These are phyloP conservation scores for Pyrocoelia pectoralis DNA, from an alignment of 2,888 invertebrate species.

Conservation along the genomic window DNA sequence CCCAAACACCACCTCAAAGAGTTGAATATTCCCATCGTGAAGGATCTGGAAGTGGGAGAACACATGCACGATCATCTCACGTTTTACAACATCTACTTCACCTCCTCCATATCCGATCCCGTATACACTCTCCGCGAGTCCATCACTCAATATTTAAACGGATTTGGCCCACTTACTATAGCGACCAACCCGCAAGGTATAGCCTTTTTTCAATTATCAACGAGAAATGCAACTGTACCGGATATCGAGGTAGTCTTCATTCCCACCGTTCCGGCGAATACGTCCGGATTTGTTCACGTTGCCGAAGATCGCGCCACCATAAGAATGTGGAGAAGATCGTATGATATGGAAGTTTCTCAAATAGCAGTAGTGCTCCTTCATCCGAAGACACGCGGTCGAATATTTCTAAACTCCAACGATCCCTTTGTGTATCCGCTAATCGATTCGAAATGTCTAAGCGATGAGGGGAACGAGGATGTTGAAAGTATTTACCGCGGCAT, in stretches of 20 bases:
- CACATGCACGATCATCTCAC: constrained; percentile 69
- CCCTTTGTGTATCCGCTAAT: constrained; percentile 49
- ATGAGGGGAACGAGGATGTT: constrained; percentile 72
- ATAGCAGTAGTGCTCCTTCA: constrained; percentile 42
- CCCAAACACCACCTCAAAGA: constrained; percentile 68
- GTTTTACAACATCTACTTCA: constrained; percentile 69
- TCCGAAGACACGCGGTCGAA: constrained; percentile 46
- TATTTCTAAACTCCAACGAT: constrained; percentile 45
- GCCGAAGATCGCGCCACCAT: background rate
- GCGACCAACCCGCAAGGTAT: background rate
- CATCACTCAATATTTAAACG: constrained; percentile 59
- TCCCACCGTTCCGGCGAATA: constrained; percentile 15
- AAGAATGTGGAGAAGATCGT: background rate
- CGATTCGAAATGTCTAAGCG: constrained; percentile 44
- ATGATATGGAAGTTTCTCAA: constrained; percentile 7
- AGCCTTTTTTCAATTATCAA: background rate
- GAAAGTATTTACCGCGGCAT: constrained; percentile 68
- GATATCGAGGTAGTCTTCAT: constrained; percentile 38
- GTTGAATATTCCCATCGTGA: constrained; percentile 64
- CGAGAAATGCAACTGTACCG: background rate
- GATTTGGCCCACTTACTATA: constrained; percentile 44
- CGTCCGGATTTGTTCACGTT: background rate
- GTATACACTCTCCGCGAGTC: constrained; percentile 58
- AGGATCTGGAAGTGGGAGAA: constrained; percentile 70
- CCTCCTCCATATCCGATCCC: constrained; percentile 53